Percentiles rank a stretch among this genome's conserved stretches.
These are phyloP conservation scores for Drosophila varians DNA, from an alignment of 1,140 invertebrate genomes.

Conservation along the genomic window DNA sequence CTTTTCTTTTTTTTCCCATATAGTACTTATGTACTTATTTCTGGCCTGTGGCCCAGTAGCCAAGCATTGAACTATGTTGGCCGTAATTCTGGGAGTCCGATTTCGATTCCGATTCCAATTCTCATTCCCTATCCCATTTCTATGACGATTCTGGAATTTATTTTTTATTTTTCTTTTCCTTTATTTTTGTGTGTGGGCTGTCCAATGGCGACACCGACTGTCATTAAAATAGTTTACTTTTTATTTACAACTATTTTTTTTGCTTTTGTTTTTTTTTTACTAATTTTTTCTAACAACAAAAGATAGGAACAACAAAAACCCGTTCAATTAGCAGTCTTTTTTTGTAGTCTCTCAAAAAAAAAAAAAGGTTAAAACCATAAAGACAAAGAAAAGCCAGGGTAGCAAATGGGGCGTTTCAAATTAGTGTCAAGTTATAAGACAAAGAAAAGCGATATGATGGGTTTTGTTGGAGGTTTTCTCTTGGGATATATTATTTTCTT, in stretches of 20 bases:
- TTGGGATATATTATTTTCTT: no score
- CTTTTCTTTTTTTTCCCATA: neutral
- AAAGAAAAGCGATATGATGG: no score
- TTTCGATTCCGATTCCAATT: slow-evolving; percentile 12
- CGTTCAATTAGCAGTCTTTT: slow-evolving; percentile 62
- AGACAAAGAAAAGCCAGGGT: slow-evolving; percentile 2
- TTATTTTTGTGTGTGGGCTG: slow-evolving; percentile 8
- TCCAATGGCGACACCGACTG: slow-evolving; percentile 6
- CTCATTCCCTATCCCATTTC: no score
- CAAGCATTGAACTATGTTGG: slow-evolving; percentile 59
- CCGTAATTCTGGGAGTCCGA: slow-evolving; percentile 30
- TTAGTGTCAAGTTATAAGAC: neutral
- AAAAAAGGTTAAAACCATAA: slow-evolving; percentile 5
- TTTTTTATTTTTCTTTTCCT: no score
- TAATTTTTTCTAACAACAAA: slow-evolving; percentile 62
- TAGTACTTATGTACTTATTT: slow-evolving; percentile 27
- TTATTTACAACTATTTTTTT: slow-evolving; percentile 27
- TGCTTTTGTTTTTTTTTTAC: slow-evolving; percentile 21
- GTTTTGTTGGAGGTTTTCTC: neutral
- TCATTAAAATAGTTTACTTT: slow-evolving; percentile 62
- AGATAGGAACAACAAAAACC: slow-evolving; percentile 32
- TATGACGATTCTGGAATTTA: slow-evolving; percentile 9
- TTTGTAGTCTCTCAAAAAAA: neutral
- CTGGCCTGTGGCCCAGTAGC: slow-evolving; percentile 57
- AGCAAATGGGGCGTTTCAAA: neutral